Base-by-base conservation (phyloP, 2,113 vertebrate species). In the Bostrychus sinensis region DNA sequence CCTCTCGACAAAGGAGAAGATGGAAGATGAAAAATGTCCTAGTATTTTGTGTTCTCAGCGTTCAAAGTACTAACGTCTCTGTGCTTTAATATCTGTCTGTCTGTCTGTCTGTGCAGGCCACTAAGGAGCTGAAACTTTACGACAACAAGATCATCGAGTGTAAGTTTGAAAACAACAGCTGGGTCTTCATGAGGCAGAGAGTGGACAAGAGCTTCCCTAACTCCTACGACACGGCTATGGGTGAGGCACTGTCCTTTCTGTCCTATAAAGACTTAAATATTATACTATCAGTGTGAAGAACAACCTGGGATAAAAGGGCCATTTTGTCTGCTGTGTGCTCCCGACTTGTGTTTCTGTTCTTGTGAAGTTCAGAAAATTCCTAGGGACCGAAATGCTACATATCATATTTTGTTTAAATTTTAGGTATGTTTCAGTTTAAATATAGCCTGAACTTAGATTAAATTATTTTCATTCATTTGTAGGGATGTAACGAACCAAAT, bases 71-170 rank as follows among this genome's bases (percentile, higher is more conserved):
- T 16, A 46, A n/a, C 36, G 39, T 42, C 7, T 42, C 25, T 48
- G 12, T 25, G 45, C 5, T 2, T 38, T 42, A 16, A 30, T 75
- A 26, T 61, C 36, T 22, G 64, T 32, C 65, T 45, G 3, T 79
- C 28, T n/a, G n/a, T 72, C 11, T 72, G 17, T 75, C 60, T 60
- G 16, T 46, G 38, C 91, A 99, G 97, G 95, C 94, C 71, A 94
- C 95, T 60, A 98, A 96, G 88, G 97, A 99, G 25, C 92, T 99
- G 87, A 98, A 94, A 74, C 93, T 93, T 68, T 99, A 98, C 0
- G 96, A 99, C 91, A 99, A 96, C 91, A 99, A 99, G 93, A 99
- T 99, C 89, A 98, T 99, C 85, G 97, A 99, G 90, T 99, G 97
- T 92, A 98, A 93, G 78, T 99, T 97, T 72, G 93, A 93, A 83